Base-by-base conservation (phyloP, 2,797 vertebrate genomes). In the Hafferia zeledoni region DNA sequence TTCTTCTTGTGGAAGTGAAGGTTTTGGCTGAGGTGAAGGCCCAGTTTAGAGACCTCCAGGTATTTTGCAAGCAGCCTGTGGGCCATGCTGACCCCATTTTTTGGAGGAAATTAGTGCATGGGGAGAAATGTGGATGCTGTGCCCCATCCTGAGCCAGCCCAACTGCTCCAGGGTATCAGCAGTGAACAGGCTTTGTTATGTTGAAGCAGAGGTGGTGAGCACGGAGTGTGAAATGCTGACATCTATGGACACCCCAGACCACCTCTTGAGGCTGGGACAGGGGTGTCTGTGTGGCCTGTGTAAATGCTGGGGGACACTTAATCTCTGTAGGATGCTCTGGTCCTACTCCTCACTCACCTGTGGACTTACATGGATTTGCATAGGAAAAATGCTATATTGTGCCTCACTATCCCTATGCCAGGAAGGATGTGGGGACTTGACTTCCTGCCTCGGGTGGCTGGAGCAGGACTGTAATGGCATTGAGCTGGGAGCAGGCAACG, bases 331-430 rank as follows among this genome's bases (percentile, higher is more conserved):
- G 23, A 11, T 77, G 13, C 35, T 18, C n/a, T 39, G 22, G 18
- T 83, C 27, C 14, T 72, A 37, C 35, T 86, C 11, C 18, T 83
- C 47, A 16, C 33, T 67, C 52, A 60, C 17, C n/a, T 9, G 2
- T n/a, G 33, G 37, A 75, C 44, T 86, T 75, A 31, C 30, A 49
- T 49, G 44, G 44, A 27, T 67, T 67, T 61, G 33, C 12, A 11
- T 5, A 19, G 20, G 28, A 52, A 25, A 86, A 78, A 65, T n/a
- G 23, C 12, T 4, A 0, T 27, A 13, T 60, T 1, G 0, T 81
- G 57, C 53, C 61, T 90, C 56, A 64, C 80, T 71, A 92, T 86
- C 50, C 46, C 49, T 78, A 7, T 75, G 31, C 69, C 22, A 27
- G 13, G 33, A 89, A 35, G 23, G 39, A 71, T n/a, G 46, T 47